These are phyloP conservation scores for Dipodomys stephensi DNA, from an alignment of 2,113 vertebrate genomes.

Conservation along the genomic window DNA sequence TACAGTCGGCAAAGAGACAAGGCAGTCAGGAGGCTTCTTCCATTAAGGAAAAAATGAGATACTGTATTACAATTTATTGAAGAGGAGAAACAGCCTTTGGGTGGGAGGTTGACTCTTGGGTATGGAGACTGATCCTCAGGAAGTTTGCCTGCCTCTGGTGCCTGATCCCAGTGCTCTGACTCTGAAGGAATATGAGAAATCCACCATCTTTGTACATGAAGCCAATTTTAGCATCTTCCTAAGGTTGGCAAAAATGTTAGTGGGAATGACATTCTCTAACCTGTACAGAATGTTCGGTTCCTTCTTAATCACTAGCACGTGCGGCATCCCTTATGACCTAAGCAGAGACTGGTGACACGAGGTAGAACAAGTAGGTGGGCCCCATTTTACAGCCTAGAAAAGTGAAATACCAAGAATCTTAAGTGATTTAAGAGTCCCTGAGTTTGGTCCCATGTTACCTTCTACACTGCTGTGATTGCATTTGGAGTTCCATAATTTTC, in stretches of 20 bases:
- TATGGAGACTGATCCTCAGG: neutral
- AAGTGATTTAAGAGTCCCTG: neutral
- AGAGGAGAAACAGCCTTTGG: constrained; percentile 8
- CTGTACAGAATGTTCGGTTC: neutral
- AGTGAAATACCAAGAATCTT: neutral
- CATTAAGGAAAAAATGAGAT: constrained; percentile 39
- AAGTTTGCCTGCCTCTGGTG: neutral
- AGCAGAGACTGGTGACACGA: neutral
- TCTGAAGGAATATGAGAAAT: neutral
- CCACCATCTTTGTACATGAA: neutral
- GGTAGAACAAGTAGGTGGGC: neutral
- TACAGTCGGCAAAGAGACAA: neutral
- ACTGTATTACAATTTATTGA: neutral
- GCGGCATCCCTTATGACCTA: neutral
- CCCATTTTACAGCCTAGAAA: neutral
- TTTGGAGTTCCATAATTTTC: neutral
- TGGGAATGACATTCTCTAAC: neutral
- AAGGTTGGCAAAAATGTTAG: neutral
- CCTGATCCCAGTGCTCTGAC: neutral
- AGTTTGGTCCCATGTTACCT: neutral
- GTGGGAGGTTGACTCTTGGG: neutral
- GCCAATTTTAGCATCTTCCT: neutral
- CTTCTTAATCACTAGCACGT: neutral
- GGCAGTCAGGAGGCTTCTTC: constrained; percentile 26
- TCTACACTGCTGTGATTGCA: neutral